A percentile compares a stretch with the other conserved stretches of the same genome.
These are phyloP conservation scores for Alosa sapidissima DNA, from an alignment of 2,797 vertebrate species.

Conservation along the genomic window DNA sequence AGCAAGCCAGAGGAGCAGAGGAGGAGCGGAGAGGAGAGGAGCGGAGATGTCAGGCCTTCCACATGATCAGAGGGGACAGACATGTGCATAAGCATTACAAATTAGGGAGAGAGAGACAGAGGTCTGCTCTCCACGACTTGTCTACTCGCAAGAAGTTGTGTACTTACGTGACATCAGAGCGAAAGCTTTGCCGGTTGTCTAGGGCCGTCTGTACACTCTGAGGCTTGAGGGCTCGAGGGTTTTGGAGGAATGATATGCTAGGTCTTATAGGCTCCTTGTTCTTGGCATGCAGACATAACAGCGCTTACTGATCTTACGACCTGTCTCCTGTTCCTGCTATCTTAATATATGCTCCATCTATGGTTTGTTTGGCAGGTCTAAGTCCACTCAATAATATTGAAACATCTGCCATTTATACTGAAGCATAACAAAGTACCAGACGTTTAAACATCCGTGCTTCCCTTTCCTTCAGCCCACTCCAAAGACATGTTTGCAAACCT, in stretches of 20 bases:
- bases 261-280: background rate
- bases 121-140: background rate
- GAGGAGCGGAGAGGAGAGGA: background rate
- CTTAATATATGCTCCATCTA: background rate
- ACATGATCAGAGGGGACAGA: constrained; percentile 1
- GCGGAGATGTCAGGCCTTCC: background rate
- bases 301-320: background rate
- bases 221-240: background rate
- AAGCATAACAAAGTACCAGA: background rate
- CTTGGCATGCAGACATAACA: background rate
- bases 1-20: background rate
- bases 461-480: background rate
- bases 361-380: background rate
- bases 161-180: background rate
- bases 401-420: background rate
- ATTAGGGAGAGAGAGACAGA: background rate
- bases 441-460: background rate
- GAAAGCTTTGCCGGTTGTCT: background rate
- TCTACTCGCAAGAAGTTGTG: background rate
- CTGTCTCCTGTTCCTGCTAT: background rate
- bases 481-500: background rate
- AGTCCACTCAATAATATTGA: background rate
- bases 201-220: background rate
- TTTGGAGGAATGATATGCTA: background rate
- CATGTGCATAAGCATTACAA: constrained; percentile 4